Conservation (phyloP, 2,113 vertebrate species). For the Empidonax alnorum region DNA sequence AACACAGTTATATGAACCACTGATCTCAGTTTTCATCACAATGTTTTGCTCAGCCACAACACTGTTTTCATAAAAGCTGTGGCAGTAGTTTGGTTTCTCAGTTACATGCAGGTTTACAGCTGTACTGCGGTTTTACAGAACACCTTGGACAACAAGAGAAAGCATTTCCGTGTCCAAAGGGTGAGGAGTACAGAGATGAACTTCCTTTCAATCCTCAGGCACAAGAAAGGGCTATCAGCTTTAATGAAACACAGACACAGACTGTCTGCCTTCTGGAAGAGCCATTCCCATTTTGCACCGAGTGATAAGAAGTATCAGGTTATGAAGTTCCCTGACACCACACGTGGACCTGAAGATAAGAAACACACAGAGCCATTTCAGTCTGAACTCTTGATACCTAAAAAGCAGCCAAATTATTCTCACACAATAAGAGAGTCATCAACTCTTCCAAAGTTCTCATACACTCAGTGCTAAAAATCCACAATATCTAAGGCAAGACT, state of each 20-base stretch:
- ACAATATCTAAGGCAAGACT: not conserved
- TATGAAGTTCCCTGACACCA: not conserved
- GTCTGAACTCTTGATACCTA: not conserved
- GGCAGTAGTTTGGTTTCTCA: not conserved
- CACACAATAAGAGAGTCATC: not conserved
- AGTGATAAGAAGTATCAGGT: slow-evolving; percentile 1
- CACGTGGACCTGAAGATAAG: not conserved
- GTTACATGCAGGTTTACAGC: not conserved
- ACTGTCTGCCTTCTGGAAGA: not conserved
- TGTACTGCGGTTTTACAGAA: not conserved
- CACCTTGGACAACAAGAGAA: not conserved
- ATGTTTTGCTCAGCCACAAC: not conserved
- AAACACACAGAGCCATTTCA: not conserved
- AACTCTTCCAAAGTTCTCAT: not conserved
- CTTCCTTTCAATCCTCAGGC: not conserved
- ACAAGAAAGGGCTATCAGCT: not conserved
- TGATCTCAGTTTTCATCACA: not conserved
- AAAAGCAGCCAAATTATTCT: not conserved
- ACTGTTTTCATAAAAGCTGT: not conserved
- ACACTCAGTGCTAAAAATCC: not conserved
- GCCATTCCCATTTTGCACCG: not conserved
- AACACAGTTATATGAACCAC: not conserved
- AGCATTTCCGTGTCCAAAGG: not conserved
- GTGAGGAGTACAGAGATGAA: not conserved
- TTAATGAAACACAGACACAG: not conserved